Conservation (phyloP, 2,888 invertebrate genomes). For the Tenodera sinensis region DNA sequence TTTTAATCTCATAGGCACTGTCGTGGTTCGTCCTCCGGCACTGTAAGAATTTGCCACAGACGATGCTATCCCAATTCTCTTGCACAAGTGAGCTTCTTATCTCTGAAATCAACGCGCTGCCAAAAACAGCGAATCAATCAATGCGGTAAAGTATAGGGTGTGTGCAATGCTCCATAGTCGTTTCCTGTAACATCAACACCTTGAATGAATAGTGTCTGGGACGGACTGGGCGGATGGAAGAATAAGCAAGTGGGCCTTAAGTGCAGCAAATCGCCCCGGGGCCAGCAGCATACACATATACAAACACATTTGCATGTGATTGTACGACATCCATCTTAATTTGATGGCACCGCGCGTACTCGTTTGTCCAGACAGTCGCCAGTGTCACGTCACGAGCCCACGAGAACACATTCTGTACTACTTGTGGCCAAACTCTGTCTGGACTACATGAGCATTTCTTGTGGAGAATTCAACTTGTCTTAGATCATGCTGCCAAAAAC, state of each 20-base stretch:
- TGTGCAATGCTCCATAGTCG: background rate
- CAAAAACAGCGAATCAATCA: background rate
- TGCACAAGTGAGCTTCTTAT: background rate
- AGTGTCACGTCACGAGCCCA: background rate
- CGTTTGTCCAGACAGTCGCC: background rate
- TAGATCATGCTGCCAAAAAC: too few species aligned
- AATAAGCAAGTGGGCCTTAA: background rate
- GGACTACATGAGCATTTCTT: too few species aligned
- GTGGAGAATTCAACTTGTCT: too few species aligned
- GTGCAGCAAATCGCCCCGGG: background rate
- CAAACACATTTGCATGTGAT: constrained; percentile 13
- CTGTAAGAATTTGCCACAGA: too few species aligned
- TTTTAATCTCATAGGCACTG: too few species aligned
- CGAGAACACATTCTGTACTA: background rate
- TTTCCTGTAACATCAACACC: background rate
- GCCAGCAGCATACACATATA: background rate
- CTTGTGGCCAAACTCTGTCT: too few species aligned
- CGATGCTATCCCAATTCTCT: background rate
- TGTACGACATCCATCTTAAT: background rate
- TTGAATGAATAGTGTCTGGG: background rate
- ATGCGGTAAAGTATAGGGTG: background rate
- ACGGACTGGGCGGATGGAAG: background rate
- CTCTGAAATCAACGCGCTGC: background rate
- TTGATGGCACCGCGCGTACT: background rate
- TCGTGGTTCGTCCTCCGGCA: too few species aligned